A percentile compares a stretch with the other conserved stretches of the same genome.
These are phyloP conservation scores for Melopsittacus undulatus DNA, from an alignment of 2,797 vertebrate species.

Conservation along the genomic window DNA sequence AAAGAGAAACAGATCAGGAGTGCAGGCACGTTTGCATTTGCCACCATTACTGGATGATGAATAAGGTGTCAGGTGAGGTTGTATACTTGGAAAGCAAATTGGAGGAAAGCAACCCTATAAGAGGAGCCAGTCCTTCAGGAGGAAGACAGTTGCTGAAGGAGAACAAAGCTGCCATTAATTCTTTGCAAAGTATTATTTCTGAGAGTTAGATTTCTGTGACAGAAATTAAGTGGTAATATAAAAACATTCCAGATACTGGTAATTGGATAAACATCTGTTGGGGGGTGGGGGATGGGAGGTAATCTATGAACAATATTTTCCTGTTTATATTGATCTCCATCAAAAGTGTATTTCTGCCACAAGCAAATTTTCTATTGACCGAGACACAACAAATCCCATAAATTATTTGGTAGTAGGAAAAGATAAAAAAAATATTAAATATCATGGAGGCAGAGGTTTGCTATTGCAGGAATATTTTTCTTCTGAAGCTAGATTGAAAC, in stretches of 20 bases:
- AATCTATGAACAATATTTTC: not conserved
- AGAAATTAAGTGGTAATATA: not conserved
- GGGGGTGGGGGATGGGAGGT: not conserved
- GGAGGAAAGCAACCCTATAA: not conserved
- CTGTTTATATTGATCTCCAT: not conserved
- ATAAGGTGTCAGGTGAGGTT: conserved; percentile 6
- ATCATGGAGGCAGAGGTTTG: not conserved
- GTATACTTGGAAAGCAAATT: conserved; percentile 34
- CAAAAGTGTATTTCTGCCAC: not conserved
- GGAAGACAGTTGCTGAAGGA: not conserved
- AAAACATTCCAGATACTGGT: not conserved
- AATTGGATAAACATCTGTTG: not conserved
- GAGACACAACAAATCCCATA: not conserved
- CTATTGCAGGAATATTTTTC: not conserved
- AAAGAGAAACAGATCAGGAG: conserved; percentile 2
- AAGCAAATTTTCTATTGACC: not conserved
- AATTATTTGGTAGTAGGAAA: not conserved
- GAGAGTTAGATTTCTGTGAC: not conserved
- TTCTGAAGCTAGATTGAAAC: not conserved
- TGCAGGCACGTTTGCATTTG: not conserved
- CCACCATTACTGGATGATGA: conserved; percentile 3
- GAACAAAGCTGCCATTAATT: not conserved
- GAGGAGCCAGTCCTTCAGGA: not conserved
- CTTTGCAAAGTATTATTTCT: not conserved
- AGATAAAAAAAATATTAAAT: not conserved